Base-by-base conservation (phyloP, 2,888 invertebrate species). In the Coenonympha arcania region DNA sequence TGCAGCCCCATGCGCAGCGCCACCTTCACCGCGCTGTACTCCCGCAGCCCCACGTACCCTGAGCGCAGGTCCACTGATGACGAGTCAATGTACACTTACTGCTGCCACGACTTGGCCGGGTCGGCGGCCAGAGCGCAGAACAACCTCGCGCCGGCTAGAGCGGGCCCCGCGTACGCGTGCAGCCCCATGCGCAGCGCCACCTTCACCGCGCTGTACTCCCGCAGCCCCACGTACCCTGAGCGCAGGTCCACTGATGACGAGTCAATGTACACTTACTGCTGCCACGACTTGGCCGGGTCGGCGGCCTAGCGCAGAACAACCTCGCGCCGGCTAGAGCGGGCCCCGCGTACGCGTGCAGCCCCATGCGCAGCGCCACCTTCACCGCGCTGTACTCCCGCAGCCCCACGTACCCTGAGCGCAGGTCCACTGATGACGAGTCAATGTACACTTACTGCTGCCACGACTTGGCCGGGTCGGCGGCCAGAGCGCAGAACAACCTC, bases 181-280 rank as follows among this genome's bases (percentile, higher is more conserved):
- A 91, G 79, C 20, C 91, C 87, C 68, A 96, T 89, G 61, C 95
- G 90, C 3, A 89, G 58, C 9, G 90, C 92, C 26, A 93, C 93
- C 1, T 93, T 65, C 24, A 87, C 40, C 1, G 94, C 90, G 66
- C 90, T 88, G 80, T 96, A 98, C 59, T 89, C 88, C 33, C 89
- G 87, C 52, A 96, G 88, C 0, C 98, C 98, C 47, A 94, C 90
- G 78, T 95, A 98, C 2, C 96, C 98, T 6, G 95, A 89, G 30
- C 94, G 92, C 28, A 99, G 88, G 82, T 98, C 97, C 47, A 99
- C 90, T 2, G 94, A 95, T 4, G 97, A 92, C 45, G 99, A 85
- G 73, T n/a, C n/a, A n/a, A n/a, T n/a, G n/a, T n/a, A n/a, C n/a
- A n/a, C 75, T 71, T 1, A 83, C 82, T 61, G 56, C 0, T 61